Evolutionary conservation across 2,113 vertebrate species (phyloP).

Genomic region (Crotalus horridus): DNA sequence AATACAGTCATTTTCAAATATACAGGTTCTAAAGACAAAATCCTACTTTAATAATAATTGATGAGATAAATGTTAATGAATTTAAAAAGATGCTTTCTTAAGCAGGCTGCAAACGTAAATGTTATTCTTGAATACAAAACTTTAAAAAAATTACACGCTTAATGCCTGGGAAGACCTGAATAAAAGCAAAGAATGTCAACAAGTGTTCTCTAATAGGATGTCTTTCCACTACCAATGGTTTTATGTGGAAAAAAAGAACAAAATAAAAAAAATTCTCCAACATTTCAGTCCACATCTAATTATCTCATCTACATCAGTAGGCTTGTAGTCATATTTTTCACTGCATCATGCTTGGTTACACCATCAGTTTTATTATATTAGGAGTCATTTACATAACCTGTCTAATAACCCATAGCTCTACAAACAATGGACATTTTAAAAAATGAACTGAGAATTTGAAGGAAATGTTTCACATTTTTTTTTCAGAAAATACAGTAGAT

Average conservation of each 20-base stretch:
- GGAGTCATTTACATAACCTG: not conserved
- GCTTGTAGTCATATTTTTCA: not conserved
- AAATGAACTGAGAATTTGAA: not conserved
- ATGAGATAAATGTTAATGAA: not conserved
- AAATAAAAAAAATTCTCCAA: not conserved
- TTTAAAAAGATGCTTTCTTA: not conserved
- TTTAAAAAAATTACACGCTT: not conserved
- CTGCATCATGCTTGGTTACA: not conserved
- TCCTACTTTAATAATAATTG: not conserved
- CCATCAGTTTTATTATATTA: not conserved
- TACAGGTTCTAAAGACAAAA: not conserved
- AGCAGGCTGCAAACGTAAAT: not conserved
- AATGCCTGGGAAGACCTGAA: not conserved
- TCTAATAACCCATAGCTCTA: not conserved
- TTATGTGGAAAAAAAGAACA: not conserved
- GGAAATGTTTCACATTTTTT: not conserved
- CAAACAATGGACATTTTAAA: not conserved
- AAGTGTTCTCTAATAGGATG: not conserved
- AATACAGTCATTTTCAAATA: not conserved
- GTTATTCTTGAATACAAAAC: not conserved
- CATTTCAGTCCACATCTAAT: not conserved
- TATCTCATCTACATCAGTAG: not conserved
- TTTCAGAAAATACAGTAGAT: not conserved
- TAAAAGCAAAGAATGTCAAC: not conserved
- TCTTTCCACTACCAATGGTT: not conserved